phyloP scores from a whole-genome alignment of 2,113 vertebrate species.

The Saccopteryx leptura region DNA sequence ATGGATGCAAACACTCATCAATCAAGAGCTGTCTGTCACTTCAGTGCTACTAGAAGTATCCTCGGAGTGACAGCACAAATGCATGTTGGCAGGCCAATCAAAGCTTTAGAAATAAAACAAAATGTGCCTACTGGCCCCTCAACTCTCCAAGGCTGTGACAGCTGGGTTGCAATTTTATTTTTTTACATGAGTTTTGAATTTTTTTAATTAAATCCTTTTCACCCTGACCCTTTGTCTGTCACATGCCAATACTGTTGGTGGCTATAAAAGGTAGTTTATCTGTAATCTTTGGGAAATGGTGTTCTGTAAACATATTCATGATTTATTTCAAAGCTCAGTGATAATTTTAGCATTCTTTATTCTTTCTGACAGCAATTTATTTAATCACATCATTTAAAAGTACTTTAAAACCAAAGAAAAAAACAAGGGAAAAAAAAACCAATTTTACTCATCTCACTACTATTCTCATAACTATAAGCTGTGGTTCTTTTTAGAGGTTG shows the following conservation, averaged over 20 bases:
- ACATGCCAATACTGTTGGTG: conserved; percentile 79
- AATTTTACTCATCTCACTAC: conserved; percentile 23
- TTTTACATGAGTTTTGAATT: conserved; percentile 85
- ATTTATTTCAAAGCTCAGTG: conserved; percentile 43
- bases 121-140: conserved; percentile 70
- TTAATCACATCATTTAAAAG: background rate
- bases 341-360: conserved; percentile 61
- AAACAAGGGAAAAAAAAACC: background rate
- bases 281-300: conserved; percentile 58
- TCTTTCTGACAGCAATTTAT: background rate
- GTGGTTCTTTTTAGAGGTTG: conserved; percentile 19
- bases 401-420: conserved; percentile 3
- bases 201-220: conserved; percentile 85
- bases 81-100: conserved; percentile 87
- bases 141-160: conserved; percentile 82
- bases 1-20: conserved; percentile 88
- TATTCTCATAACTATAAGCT: background rate
- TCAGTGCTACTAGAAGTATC: conserved; percentile 82
- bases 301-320: background rate
- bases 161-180: conserved; percentile 81
- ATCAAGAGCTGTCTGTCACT: conserved; percentile 88
- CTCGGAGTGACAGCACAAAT: conserved; percentile 88
- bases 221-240: background rate
- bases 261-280: conserved; percentile 67
- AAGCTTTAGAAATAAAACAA: conserved; percentile 82